phyloP scores from a whole-genome alignment of 2,113 vertebrate species.

The Gavia stellata region DNA sequence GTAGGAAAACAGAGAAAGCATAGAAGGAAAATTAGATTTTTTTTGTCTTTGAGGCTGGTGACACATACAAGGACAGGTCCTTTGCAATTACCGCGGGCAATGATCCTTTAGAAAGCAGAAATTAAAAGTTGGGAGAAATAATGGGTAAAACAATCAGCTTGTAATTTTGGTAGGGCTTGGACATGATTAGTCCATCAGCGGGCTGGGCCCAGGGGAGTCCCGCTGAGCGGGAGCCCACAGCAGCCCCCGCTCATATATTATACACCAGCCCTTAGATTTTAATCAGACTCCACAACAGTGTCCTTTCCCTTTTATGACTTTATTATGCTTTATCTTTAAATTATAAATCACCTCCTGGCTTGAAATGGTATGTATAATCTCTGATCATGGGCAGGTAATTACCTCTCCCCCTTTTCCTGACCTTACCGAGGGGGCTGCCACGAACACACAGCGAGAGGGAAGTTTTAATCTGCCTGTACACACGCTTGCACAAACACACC shows the following conservation, averaged over 20 bases:
- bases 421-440: neutral
- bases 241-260: conserved; percentile 48
- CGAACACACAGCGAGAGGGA: neutral
- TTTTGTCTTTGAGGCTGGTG: conserved; percentile 70
- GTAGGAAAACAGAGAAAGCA: conserved; percentile 50
- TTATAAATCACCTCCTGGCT: conserved; percentile 74
- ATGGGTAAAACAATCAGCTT: conserved; percentile 89
- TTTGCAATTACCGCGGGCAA: conserved; percentile 94
- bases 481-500: neutral
- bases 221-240: conserved; percentile 4
- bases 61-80: conserved; percentile 87
- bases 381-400: conserved; percentile 59
- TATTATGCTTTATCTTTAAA: conserved; percentile 79
- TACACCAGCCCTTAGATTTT: conserved; percentile 61
- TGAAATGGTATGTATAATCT: conserved; percentile 59
- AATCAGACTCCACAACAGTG: conserved; percentile 73
- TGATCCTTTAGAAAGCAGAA: conserved; percentile 92
- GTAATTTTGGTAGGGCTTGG: conserved; percentile 78
- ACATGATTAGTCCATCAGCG: conserved; percentile 88
- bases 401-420: conserved; percentile 44
- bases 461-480: neutral
- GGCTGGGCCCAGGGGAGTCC: conserved; percentile 68
- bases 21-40: conserved; percentile 61
- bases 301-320: conserved; percentile 71
- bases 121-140: conserved; percentile 96